These are phyloP conservation scores for Dreissena rostriformis DNA, from an alignment of 1,140 invertebrate species.

Conservation along the genomic window DNA sequence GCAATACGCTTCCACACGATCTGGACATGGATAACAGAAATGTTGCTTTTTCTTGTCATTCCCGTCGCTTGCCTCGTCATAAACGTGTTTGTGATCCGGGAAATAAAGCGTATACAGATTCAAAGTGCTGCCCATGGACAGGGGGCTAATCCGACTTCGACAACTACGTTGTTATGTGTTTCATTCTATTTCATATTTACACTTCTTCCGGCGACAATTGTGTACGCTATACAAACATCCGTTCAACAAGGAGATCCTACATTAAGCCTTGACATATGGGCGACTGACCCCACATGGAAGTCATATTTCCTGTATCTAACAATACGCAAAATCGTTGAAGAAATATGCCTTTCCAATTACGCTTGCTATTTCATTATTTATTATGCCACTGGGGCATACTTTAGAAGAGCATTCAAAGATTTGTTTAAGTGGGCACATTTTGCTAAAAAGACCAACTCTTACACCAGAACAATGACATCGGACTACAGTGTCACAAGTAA, in stretches of 20 bases:
- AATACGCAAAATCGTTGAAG: constrained; percentile 73
- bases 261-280: constrained; percentile 51
- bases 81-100: constrained; percentile 77
- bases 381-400: constrained; percentile 75
- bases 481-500: constrained; percentile 35
- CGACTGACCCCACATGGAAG: constrained; percentile 69
- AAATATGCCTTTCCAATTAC: constrained; percentile 78
- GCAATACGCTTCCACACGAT: constrained; percentile 64
- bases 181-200: constrained; percentile 80
- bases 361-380: constrained; percentile 80
- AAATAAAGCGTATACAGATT: constrained; percentile 70
- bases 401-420: constrained; percentile 69
- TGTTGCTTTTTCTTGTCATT: constrained; percentile 73
- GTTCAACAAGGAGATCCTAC: constrained; percentile 59
- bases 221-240: constrained; percentile 71
- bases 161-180: constrained; percentile 76
- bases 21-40: constrained; percentile 78
- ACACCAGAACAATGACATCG: constrained; percentile 15
- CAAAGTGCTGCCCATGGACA: constrained; percentile 63
- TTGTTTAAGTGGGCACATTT: constrained; percentile 60
- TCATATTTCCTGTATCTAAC: constrained; percentile 72
- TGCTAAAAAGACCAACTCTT: not conserved
- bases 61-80: constrained; percentile 75
- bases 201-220: constrained; percentile 76
- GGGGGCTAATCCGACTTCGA: constrained; percentile 68